Evolutionary conservation across 2,888 invertebrate species (phyloP), one percentile per base, ranked within the genome.

Genomic region (Entomobrya multifasciata): DNA sequence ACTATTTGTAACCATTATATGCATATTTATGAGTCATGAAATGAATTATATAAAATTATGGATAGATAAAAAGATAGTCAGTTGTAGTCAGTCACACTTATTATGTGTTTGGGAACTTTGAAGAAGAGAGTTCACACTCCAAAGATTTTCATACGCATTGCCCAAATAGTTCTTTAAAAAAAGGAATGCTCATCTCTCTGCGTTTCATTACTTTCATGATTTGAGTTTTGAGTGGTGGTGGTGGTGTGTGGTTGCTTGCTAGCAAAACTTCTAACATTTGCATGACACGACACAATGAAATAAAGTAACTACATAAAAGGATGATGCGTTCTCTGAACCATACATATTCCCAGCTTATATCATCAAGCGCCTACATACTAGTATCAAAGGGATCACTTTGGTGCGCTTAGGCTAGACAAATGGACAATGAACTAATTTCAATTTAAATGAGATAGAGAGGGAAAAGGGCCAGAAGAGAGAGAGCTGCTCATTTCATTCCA

Each of bases 401-500:
- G 30, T n/a, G 62, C 78, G 22, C 41, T 84, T 55, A 52, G 41
- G 41, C 83, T 30, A 77, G 83, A 77, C 78, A 84, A 84, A 84
- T 84, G 84, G 84, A 84, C 84, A 84, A 70, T 84, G 84, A 84
- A 79, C 78, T 85, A 85, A 85, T 85, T 85, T 85, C 85, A 85
- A 85, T 85, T 85, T 85, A 79, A 85, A 85, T 85, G 79, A 79
- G 84, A 84, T 76, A 65, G 47, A 36, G 62, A 30, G 70, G 47
- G 47, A 57, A 25, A 77, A 55, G 65, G 41, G 55, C 22, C 62
- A 57, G 5, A 17, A 36, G 5, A 17, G 72, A 52, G 17, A 60
- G 17, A 22, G 36, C 27, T n/a, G 27, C 49, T 49, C 15, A 11
- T 49, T 72, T 17, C 49, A 72, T 30, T 47, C 72, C 49, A 49